phyloP scores from a whole-genome alignment of 2,797 vertebrate species.

The Fistularia tabacaria region DNA sequence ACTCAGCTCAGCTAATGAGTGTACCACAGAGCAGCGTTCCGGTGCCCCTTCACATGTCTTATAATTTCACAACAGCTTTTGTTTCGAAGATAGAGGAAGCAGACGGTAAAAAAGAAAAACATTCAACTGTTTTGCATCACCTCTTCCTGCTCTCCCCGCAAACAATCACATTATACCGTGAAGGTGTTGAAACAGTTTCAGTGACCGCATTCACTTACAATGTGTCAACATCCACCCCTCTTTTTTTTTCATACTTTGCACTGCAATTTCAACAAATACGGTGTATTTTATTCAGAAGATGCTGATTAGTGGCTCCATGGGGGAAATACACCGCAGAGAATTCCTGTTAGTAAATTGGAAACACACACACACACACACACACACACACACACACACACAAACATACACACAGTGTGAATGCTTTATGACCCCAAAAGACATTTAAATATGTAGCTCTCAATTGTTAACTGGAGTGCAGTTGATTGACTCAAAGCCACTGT shows the following conservation, averaged over 20 bases:
- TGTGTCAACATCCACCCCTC: no score
- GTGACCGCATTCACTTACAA: conserved; percentile 12
- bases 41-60: conserved; percentile 13
- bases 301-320: conserved; percentile 40
- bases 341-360: conserved; percentile 12
- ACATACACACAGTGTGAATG: no score
- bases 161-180: conserved; percentile 18
- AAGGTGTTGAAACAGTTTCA: conserved; percentile 33
- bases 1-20: no score
- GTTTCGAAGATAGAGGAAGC: conserved; percentile 12
- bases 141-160: conserved; percentile 10
- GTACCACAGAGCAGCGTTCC: neutral
- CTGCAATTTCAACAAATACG: conserved; percentile 46
- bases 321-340: conserved; percentile 26
- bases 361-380: no score
- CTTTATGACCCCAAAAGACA: no score
- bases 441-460: no score
- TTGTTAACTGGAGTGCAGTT: no score
- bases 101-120: conserved; percentile 4
- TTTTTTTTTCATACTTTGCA: conserved; percentile 31
- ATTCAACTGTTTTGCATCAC: conserved; percentile 31
- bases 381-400: no score
- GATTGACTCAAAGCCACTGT: no score
- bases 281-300: conserved; percentile 39
- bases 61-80: conserved; percentile 10